Percentiles rank a stretch among this genome's conserved stretches.
These are phyloP conservation scores for Oxyteleia sp. DNA, from an alignment of 2,888 invertebrate genomes.

Conservation along the genomic window DNA sequence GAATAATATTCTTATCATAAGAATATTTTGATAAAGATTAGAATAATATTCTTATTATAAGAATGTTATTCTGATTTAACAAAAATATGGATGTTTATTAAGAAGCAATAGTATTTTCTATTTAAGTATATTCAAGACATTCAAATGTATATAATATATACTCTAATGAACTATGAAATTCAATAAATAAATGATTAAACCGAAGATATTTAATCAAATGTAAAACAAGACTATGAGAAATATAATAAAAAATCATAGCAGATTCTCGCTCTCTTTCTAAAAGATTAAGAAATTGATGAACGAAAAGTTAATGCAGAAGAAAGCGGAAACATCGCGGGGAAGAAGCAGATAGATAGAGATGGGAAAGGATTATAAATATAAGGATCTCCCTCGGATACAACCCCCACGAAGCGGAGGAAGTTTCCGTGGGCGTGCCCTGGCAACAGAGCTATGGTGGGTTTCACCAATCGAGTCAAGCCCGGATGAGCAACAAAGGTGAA, in stretches of 20 bases:
- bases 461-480: slow-evolving; percentile 77
- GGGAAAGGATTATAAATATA: slow-evolving; percentile 82
- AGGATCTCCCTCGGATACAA: slow-evolving; percentile 84
- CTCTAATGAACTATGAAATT: no score
- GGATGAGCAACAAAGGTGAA: slow-evolving; percentile 78
- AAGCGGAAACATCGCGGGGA: neutral
- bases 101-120: no score
- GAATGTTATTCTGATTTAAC: no score
- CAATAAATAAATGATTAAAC: no score
- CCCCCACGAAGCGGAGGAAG: slow-evolving; percentile 76
- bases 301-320: slow-evolving; percentile 53
- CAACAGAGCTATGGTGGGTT: slow-evolving; percentile 79
- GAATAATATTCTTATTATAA: no score
- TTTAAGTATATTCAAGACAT: no score
- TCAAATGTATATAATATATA: no score
- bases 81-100: no score
- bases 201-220: neutral
- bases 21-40: no score
- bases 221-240: neutral
- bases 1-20: no score
- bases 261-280: neutral
- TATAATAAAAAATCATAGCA: neutral
- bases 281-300: slow-evolving; percentile 50
- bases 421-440: slow-evolving; percentile 79
- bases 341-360: slow-evolving; percentile 57